These are phyloP conservation scores for Oreocharis arfaki DNA, from an alignment of 2,113 vertebrate genomes.

Conservation along the genomic window DNA sequence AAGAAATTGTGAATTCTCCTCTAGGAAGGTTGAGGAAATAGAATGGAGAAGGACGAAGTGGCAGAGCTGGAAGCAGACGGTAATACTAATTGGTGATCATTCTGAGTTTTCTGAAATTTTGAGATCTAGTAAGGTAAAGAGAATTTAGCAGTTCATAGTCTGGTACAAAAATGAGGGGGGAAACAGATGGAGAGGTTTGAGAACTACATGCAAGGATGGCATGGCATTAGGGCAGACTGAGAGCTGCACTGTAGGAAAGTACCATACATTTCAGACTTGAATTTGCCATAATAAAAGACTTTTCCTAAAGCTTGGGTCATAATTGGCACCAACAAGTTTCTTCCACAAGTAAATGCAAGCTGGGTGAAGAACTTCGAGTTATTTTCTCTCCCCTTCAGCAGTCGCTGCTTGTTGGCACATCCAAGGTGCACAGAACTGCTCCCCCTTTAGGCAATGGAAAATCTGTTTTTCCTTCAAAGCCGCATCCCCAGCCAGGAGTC, in stretches of 20 bases:
- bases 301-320: background rate
- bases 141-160: background rate
- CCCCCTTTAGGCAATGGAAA: background rate
- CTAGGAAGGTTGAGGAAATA: background rate
- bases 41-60: background rate
- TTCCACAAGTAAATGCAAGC: background rate
- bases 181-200: background rate
- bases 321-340: background rate
- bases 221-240: background rate
- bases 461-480: background rate
- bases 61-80: background rate
- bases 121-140: background rate
- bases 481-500: background rate
- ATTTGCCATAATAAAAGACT: background rate
- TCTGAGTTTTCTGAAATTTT: background rate
- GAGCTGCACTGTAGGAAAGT: background rate
- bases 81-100: background rate
- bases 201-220: background rate
- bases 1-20: background rate
- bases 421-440: background rate
- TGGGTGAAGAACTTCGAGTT: background rate
- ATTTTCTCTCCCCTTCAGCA: background rate
- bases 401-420: rapidly evolving
- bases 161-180: background rate
- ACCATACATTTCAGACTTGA: background rate